A percentile compares a stretch with the other conserved stretches of the same genome.
Evolutionary conservation across 2,888 invertebrate species (phyloP).

Genomic region (Acleris sparsana): DNA sequence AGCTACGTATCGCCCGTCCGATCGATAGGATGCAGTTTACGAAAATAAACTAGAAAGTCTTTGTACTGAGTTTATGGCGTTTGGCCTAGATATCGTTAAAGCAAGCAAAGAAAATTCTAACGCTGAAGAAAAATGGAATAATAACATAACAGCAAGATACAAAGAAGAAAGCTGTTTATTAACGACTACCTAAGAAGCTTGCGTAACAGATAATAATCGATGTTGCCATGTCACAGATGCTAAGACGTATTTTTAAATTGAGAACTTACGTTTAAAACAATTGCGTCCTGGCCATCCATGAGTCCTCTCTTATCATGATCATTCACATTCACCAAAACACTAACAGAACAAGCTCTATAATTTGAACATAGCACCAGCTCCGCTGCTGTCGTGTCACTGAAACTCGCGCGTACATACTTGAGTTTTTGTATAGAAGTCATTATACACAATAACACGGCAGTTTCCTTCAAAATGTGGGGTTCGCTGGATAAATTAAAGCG

Average conservation of each 20-base stretch:
- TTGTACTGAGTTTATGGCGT: conserved; percentile 33
- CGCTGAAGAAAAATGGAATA: neutral
- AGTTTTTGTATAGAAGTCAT: conserved; percentile 31
- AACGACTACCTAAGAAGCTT: conserved; percentile 2
- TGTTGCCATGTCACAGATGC: neutral
- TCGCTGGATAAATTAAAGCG: conserved; percentile 4
- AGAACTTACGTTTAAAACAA: conserved; percentile 46
- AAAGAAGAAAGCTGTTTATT: no score
- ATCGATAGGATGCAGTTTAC: conserved; percentile 61
- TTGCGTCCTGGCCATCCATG: conserved; percentile 51
- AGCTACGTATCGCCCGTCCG: conserved; percentile 53
- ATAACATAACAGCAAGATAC: no score
- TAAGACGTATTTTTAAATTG: neutral
- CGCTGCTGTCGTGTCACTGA: conserved; percentile 28
- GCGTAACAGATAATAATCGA: neutral
- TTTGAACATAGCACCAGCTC: conserved; percentile 20
- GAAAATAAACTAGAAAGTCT: conserved; percentile 45
- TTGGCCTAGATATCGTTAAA: conserved; percentile 29
- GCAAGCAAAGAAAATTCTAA: conserved; percentile 12
- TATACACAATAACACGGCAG: conserved; percentile 22
- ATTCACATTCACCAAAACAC: conserved; percentile 15
- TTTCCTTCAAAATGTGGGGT: conserved; percentile 11
- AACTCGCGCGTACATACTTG: conserved; percentile 21
- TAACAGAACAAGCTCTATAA: conserved; percentile 6
- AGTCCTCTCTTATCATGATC: conserved; percentile 25